phyloP scores from a whole-genome alignment of 2,888 invertebrate genomes.

The Seira sanloemensis region DNA sequence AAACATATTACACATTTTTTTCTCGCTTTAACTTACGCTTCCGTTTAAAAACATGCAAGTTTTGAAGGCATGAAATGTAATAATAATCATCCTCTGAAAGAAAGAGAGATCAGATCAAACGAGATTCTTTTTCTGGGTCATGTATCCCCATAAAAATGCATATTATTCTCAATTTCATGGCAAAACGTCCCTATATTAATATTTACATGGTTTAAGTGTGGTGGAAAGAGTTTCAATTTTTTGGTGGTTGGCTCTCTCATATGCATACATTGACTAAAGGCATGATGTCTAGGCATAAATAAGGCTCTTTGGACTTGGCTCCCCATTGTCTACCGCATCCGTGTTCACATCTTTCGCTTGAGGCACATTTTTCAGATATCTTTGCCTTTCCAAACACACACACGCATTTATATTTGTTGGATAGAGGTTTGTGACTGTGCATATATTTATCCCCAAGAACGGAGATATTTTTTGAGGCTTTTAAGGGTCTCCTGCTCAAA shows the following conservation, averaged over 20 bases:
- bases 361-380: conserved; percentile 39
- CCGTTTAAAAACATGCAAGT: background rate
- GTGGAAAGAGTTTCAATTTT: too few species aligned
- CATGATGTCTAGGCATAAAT: conserved; percentile 24
- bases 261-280: too few species aligned
- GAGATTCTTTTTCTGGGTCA: conserved; percentile 5
- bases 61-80: conserved; percentile 17
- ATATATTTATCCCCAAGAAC: conserved; percentile 10
- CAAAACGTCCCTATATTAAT: conserved; percentile 24
- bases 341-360: conserved; percentile 23
- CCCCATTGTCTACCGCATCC: conserved; percentile 62
- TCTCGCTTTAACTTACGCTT: background rate
- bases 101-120: conserved; percentile 32
- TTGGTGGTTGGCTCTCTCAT: background rate
- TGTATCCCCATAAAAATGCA: conserved; percentile 1
- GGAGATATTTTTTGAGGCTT: background rate
- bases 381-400: conserved; percentile 6
- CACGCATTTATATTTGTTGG: background rate
- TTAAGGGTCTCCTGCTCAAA: conserved; percentile 19
- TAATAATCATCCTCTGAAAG: conserved; percentile 26
- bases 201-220: too few species aligned
- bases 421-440: conserved; percentile 17
- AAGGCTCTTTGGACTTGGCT: conserved; percentile 50
- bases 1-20: conserved; percentile 3
- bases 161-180: conserved; percentile 47